These are phyloP conservation scores for Montipora capitata DNA, from an alignment of 92 coral and sea anemone genomes.

Conservation along the genomic window DNA sequence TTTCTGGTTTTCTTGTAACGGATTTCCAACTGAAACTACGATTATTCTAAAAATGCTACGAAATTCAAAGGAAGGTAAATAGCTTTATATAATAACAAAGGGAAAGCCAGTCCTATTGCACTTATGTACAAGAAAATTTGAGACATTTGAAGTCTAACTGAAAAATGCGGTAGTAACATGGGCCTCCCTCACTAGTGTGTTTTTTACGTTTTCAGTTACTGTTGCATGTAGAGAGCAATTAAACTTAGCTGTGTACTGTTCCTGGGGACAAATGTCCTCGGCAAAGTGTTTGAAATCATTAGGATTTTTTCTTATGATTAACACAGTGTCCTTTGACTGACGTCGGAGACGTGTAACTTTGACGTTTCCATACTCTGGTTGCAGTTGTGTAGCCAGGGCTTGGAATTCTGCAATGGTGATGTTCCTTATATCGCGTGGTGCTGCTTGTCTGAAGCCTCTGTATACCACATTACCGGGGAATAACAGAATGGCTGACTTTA, in stretches of 20 bases:
- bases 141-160: no score
- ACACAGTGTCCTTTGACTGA: not conserved
- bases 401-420: not conserved
- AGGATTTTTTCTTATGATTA: not conserved
- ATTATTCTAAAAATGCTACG: no score
- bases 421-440: conserved; percentile 11
- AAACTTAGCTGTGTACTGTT: not conserved
- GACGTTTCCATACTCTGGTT: not conserved
- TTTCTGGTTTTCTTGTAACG: no score
- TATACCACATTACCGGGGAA: conserved; percentile 40
- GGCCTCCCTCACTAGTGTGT: not conserved
- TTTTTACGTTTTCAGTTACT: not conserved
- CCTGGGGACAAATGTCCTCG: not conserved
- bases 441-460: conserved; percentile 47
- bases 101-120: no score
- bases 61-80: no score
- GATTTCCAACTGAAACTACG: no score
- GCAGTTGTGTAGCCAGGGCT: not conserved
- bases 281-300: not conserved
- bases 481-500: conserved; percentile 20
- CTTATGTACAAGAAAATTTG: no score
- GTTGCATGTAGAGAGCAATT: not conserved
- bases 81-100: no score
- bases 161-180: not conserved
- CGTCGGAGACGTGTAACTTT: not conserved